Base-by-base conservation (phyloP, 2,797 vertebrate species). In the Tapirus indicus region DNA sequence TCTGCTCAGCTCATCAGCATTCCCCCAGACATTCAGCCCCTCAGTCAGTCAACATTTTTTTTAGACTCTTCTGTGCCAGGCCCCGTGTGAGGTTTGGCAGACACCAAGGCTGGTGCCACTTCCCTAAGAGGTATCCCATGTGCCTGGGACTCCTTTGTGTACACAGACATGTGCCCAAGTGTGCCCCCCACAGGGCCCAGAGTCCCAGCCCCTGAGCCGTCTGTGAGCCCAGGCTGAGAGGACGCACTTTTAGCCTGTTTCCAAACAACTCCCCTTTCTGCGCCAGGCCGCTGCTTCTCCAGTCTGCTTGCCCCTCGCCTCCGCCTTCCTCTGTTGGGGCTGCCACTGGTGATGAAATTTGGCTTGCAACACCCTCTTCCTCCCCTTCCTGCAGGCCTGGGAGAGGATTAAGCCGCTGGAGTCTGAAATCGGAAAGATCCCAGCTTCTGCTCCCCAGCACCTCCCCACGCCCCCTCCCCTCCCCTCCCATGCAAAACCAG, bases 401-500 rank as follows among this genome's bases (percentile, higher is more conserved):
- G 94, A 54, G 95, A 52, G 97, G 98, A 99, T 99, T 99, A 99
- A 99, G 97, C 98, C 98, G 98, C 98, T 98, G 98, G 98, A 98
- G 98, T 94, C 98, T 97, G 97, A 98, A 98, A 97, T 97, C 97
- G 97, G 97, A 80, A 97, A 97, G 98, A 97, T 98, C 85, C 74
- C 88, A 86, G 97, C 91, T 88, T 92, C 95, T 96, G 97, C 91
- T 91, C 95, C 97, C 91, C 90, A 20, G 90, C 85, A 96, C 96
- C 96, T 97, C 97, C 97, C 69, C 94, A 68, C 93, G 94, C 97
- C 98, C 95, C 98, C 98, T 97, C 98, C 95, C 66, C 94, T 96
- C 95, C 97, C 98, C 97, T 97, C 98, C 99, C 98, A 98, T 99
- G 98, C 99, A 99, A 99, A 99, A 98, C 98, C 98, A 98, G 98